These are phyloP conservation scores for Opisthograptis luteolata DNA, from an alignment of 2,888 invertebrate genomes.

Conservation along the genomic window DNA sequence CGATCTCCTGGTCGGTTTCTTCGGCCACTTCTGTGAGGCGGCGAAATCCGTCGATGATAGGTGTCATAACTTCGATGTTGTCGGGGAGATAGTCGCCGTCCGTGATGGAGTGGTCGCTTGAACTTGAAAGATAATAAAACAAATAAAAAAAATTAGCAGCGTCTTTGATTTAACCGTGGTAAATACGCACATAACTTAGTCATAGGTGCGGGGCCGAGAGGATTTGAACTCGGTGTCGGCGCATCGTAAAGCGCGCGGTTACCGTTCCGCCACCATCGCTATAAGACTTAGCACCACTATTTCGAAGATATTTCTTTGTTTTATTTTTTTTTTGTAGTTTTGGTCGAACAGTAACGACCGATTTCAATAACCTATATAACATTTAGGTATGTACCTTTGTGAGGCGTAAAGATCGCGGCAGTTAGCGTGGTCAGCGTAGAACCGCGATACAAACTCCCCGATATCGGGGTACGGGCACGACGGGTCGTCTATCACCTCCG, in stretches of 20 bases:
- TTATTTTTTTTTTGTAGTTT: no score
- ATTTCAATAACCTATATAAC: no score
- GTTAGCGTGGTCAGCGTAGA: constrained; percentile 88
- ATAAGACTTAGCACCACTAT: no score
- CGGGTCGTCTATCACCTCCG: constrained; percentile 55
- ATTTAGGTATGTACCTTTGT: constrained; percentile 62
- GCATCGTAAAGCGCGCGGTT: no score
- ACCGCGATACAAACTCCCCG: constrained; percentile 87
- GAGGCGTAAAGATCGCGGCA: constrained; percentile 86
- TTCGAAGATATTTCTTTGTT: no score
- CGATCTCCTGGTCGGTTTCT: constrained; percentile 49
- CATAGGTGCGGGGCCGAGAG: no score
- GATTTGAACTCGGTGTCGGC: no score
- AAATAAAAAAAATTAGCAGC: neutral
- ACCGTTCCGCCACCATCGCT: no score
- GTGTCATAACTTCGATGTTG: constrained; percentile 79
- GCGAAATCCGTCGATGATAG: constrained; percentile 73
- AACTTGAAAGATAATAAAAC: constrained; percentile 51
- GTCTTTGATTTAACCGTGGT: neutral
- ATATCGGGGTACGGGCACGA: constrained; percentile 81
- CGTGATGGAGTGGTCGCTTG: constrained; percentile 69
- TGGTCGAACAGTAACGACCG: no score
- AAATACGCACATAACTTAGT: no score
- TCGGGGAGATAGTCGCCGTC: constrained; percentile 77
- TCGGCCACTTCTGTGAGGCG: constrained; percentile 59